These are phyloP conservation scores for Dascillus cervinus DNA, from an alignment of 2,888 invertebrate species.

Conservation along the genomic window DNA sequence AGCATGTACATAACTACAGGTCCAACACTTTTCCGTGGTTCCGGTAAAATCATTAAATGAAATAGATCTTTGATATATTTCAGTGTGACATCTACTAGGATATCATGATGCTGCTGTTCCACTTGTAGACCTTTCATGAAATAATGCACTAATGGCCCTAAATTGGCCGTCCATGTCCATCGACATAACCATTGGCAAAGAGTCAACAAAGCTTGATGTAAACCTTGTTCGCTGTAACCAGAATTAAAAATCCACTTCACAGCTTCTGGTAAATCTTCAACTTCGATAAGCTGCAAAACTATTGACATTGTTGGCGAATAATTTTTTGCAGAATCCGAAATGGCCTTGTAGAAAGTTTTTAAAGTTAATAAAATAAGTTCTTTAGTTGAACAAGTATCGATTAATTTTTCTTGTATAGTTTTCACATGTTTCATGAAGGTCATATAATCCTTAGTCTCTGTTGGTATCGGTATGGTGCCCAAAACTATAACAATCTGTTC, in stretches of 20 bases:
- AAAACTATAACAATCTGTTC: conserved; percentile 47
- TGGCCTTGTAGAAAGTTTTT: conserved; percentile 52
- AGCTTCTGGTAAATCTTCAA: conserved; percentile 35
- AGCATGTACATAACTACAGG: conserved; percentile 59
- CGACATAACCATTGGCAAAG: conserved; percentile 62
- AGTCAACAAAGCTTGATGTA: conserved; percentile 55
- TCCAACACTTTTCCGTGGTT: conserved; percentile 49
- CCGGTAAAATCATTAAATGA: conserved; percentile 47
- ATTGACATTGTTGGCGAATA: conserved; percentile 54
- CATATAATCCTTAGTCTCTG: conserved; percentile 29
- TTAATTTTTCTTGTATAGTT: conserved; percentile 32
- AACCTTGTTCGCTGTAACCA: conserved; percentile 44
- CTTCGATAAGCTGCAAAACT: conserved; percentile 49
- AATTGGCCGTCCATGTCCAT: conserved; percentile 54
- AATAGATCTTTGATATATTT: conserved; percentile 55
- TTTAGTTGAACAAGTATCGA: conserved; percentile 37
- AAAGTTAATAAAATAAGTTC: conserved; percentile 50
- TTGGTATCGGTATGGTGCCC: conserved; percentile 39
- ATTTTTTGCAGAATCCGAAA: conserved; percentile 51
- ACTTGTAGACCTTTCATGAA: conserved; percentile 56
- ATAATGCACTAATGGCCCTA: conserved; percentile 59
- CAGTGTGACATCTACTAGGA: conserved; percentile 52
- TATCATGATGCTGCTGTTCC: conserved; percentile 40
- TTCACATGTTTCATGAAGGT: conserved; percentile 34
- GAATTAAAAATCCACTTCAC: conserved; percentile 42